phyloP scores from a whole-genome alignment of 2,888 invertebrate genomes.

The Rhynchonema sp. region DNA sequence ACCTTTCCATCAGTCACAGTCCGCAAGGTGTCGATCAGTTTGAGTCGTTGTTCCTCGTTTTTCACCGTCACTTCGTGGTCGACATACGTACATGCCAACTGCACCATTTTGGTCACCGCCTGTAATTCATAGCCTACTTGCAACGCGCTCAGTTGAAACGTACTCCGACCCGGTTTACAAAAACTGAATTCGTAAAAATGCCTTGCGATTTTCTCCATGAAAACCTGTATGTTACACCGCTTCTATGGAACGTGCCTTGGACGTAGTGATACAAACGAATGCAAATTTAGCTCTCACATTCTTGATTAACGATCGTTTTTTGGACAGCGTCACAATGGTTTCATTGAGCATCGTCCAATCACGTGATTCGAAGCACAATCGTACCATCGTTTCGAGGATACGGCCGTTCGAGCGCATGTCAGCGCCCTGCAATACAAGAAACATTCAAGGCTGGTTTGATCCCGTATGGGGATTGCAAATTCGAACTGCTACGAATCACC shows the following conservation, averaged over 20 bases:
- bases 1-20: conserved; percentile 89
- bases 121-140: conserved; percentile 32
- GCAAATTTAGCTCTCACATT: too few species aligned
- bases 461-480: too few species aligned
- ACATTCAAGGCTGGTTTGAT: background rate
- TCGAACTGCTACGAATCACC: too few species aligned
- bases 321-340: conserved; percentile 67
- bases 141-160: background rate
- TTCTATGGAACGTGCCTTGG: too few species aligned
- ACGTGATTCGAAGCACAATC: conserved; percentile 59
- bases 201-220: background rate
- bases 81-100: conserved; percentile 77
- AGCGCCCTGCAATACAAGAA: conserved; percentile 47
- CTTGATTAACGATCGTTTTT: conserved; percentile 83
- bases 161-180: background rate
- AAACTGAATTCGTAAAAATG: background rate
- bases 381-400: conserved; percentile 74
- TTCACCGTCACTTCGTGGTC: conserved; percentile 73
- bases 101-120: conserved; percentile 71
- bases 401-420: conserved; percentile 86
- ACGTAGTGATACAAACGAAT: too few species aligned
- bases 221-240: too few species aligned
- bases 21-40: conserved; percentile 80
- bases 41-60: conserved; percentile 64
- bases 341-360: conserved; percentile 86